Conservation (phyloP, 2,888 invertebrate genomes). For the Heliconius cydno region DNA sequence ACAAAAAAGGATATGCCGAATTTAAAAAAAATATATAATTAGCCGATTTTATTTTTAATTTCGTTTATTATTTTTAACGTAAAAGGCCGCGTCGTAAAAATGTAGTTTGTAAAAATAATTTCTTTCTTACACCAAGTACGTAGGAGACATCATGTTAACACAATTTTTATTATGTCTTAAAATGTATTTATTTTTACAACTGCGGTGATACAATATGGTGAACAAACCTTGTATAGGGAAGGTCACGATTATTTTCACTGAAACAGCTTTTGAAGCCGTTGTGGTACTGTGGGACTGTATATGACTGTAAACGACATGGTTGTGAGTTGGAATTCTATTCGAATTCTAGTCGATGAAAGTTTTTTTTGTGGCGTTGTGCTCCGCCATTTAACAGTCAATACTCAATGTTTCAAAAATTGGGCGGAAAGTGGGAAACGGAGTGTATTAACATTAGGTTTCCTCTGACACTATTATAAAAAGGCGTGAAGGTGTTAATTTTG, state of each 20-base stretch:
- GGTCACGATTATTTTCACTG: background rate
- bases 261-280: background rate
- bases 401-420: background rate
- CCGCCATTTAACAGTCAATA: background rate
- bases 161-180: constrained; percentile 29
- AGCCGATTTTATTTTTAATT: background rate
- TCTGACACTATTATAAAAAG: background rate
- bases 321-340: too few species aligned
- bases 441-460: background rate
- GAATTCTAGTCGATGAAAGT: too few species aligned
- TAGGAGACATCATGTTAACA: constrained; percentile 31
- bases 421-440: background rate
- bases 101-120: background rate
- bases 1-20: background rate
- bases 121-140: constrained; percentile 1
- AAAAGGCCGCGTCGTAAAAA: constrained; percentile 6
- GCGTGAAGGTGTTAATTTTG: background rate
- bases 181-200: constrained; percentile 34
- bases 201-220: constrained; percentile 22
- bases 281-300: background rate
- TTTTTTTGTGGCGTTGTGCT: too few species aligned
- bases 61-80: constrained; percentile 1
- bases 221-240: background rate
- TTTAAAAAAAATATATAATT: background rate
- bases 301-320: too few species aligned